Evolutionary conservation across 2,888 invertebrate genomes (phyloP).

Genomic region (Scrobipalpa atriplicella): DNA sequence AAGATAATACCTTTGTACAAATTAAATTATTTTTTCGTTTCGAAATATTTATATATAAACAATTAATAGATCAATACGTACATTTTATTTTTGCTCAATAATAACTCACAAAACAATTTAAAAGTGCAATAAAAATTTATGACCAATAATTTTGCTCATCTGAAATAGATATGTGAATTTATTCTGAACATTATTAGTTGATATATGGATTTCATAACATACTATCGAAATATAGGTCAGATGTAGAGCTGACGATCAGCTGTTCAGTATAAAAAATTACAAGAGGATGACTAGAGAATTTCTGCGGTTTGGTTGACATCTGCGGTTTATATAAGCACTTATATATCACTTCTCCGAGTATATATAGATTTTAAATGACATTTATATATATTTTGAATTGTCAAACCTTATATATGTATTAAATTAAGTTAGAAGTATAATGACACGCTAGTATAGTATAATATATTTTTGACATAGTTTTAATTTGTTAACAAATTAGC

Average conservation of each 20-base stretch:
- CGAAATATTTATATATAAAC: too few species aligned
- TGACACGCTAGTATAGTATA: too few species aligned
- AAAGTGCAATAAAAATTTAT: slow-evolving; percentile 8
- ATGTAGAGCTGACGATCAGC: slow-evolving; percentile 16
- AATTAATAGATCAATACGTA: background rate
- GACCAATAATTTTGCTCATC: slow-evolving; percentile 9
- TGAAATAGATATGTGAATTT: slow-evolving; percentile 14
- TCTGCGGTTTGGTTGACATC: background rate
- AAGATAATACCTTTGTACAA: too few species aligned
- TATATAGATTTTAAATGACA: too few species aligned
- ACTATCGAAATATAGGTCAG: slow-evolving; percentile 22
- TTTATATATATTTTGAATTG: too few species aligned
- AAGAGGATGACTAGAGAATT: slow-evolving; percentile 20
- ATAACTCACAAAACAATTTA: background rate
- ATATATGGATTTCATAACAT: slow-evolving; percentile 18
- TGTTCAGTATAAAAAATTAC: slow-evolving; percentile 20
- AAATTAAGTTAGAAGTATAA: too few species aligned
- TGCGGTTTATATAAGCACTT: background rate
- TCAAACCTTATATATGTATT: too few species aligned
- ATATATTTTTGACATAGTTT: too few species aligned
- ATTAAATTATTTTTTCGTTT: too few species aligned
- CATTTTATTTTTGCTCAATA: background rate
- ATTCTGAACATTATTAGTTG: slow-evolving; percentile 13
- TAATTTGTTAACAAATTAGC: too few species aligned
- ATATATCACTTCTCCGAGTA: too few species aligned